Percentiles rank a stretch among this genome's conserved stretches.
Evolutionary conservation across 2,888 invertebrate genomes (phyloP).

Genomic region (Tiliacea citrago): DNA sequence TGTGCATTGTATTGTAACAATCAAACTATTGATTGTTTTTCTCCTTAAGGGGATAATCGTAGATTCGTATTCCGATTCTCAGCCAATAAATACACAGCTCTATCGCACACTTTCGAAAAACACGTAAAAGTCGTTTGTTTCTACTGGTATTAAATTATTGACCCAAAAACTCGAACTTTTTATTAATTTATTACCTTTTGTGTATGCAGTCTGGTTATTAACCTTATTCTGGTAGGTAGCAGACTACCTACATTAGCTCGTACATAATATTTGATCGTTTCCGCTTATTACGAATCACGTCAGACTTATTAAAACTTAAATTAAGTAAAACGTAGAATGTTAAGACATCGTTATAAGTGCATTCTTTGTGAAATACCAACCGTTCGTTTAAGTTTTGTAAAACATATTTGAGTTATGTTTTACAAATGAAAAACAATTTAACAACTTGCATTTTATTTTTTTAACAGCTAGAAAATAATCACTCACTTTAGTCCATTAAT

Average conservation of each 20-base stretch:
- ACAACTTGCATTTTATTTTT: neutral
- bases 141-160: slow-evolving; percentile 7
- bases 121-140: slow-evolving; percentile 3
- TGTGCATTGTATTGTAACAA: slow-evolving; percentile 58
- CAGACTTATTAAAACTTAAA: slow-evolving; percentile 53
- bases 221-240: slow-evolving; percentile 57
- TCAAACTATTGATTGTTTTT: slow-evolving; percentile 56
- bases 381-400: slow-evolving; percentile 23
- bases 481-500: neutral
- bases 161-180: slow-evolving; percentile 22
- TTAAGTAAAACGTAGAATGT: slow-evolving; percentile 47
- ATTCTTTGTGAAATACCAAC: slow-evolving; percentile 47
- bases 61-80: slow-evolving; percentile 31
- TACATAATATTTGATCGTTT: slow-evolving; percentile 58
- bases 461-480: too few species aligned
- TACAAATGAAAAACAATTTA: neutral
- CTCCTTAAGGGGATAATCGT: slow-evolving; percentile 34
- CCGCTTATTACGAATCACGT: slow-evolving; percentile 65
- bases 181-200: slow-evolving; percentile 51
- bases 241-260: slow-evolving; percentile 32
- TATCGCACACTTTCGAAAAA: slow-evolving; percentile 19
- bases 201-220: slow-evolving; percentile 56
- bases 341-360: slow-evolving; percentile 36
- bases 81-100: slow-evolving; percentile 25
- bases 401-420: slow-evolving; percentile 28